Conservation (phyloP, 2,113 vertebrate genomes). For the Sula dactylatra region DNA sequence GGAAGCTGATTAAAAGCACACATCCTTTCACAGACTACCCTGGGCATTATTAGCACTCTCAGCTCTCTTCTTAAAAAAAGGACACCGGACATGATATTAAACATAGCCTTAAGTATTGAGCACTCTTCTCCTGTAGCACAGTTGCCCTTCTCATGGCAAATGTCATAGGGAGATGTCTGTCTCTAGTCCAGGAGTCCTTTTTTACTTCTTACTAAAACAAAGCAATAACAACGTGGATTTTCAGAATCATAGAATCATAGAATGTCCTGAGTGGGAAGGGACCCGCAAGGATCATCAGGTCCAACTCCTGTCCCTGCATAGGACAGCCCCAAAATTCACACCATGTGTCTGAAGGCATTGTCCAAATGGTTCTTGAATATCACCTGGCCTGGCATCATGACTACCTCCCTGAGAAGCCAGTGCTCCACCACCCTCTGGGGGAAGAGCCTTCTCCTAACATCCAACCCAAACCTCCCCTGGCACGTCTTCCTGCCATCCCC, state of each 20-base stretch:
- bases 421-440: no score
- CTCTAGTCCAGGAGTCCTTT: not conserved
- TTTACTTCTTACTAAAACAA: not conserved
- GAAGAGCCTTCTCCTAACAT: no score
- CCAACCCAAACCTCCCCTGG: no score
- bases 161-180: not conserved
- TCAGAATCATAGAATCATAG: not conserved
- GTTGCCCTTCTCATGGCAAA: not conserved
- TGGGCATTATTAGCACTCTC: not conserved
- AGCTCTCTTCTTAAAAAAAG: not conserved
- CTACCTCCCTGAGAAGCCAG: no score
- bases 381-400: no score
- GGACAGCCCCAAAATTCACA: no score
- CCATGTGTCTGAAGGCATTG: no score
- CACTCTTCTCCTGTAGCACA: not conserved
- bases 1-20: conserved; percentile 1
- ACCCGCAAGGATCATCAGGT: no score
- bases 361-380: no score
- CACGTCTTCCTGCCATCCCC: no score
- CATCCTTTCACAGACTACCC: not conserved
- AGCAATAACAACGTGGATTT: not conserved
- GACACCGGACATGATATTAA: not conserved
- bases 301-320: no score
- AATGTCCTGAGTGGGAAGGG: no score
- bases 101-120: not conserved